These are phyloP conservation scores for Sturnus vulgaris DNA, from an alignment of 2,113 vertebrate genomes.

Conservation along the genomic window DNA sequence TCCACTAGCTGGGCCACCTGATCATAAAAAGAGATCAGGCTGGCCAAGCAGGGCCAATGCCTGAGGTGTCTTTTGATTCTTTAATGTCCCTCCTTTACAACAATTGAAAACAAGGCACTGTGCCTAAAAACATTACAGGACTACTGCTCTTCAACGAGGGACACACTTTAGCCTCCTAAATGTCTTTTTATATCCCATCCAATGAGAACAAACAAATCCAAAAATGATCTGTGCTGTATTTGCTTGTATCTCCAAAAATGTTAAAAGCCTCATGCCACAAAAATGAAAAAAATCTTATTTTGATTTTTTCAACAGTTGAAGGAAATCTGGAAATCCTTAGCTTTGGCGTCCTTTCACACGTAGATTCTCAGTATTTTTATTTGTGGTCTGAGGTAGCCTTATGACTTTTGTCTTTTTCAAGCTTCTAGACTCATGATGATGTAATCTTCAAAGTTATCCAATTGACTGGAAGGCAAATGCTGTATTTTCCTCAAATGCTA, in stretches of 20 bases:
- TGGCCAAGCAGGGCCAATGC: accelerated
- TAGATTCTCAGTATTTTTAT: not conserved
- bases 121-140: not conserved
- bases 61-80: not conserved
- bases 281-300: not conserved
- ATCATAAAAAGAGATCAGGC: not conserved
- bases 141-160: not conserved
- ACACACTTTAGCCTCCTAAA: not conserved
- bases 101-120: not conserved
- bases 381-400: not conserved
- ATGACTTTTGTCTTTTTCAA: not conserved
- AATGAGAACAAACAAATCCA: not conserved
- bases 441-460: not conserved
- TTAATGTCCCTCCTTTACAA: not conserved
- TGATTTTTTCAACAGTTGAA: not conserved
- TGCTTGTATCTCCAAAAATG: not conserved
- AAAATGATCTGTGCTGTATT: not conserved
- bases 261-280: accelerated
- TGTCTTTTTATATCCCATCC: not conserved
- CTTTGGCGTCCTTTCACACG: not conserved
- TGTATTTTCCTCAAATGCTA: not conserved
- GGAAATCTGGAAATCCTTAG: not conserved
- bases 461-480: not conserved
- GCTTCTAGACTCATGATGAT: not conserved
- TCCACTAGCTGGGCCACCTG: not conserved